phyloP scores from a whole-genome alignment of 2,797 vertebrate genomes.

The Pseudopleuronectes americanus region DNA sequence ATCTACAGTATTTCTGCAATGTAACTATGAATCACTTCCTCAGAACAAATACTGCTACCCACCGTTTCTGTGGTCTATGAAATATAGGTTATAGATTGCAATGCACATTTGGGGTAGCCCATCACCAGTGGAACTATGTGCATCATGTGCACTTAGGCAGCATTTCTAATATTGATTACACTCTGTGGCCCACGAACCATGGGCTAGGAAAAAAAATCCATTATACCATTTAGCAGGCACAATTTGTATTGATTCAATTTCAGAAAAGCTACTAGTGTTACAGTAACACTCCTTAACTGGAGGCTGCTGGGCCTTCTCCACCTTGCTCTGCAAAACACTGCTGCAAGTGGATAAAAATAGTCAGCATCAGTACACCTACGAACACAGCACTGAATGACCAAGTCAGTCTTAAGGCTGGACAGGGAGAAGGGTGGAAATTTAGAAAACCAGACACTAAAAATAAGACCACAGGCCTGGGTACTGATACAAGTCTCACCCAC shows the following conservation, averaged over 20 bases:
- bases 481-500: too few species aligned
- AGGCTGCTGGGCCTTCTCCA: constrained; percentile 66
- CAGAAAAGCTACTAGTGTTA: constrained; percentile 79
- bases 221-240: constrained; percentile 83
- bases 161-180: constrained; percentile 85
- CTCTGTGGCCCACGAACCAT: constrained; percentile 65
- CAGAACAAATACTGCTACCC: constrained; percentile 15
- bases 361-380: constrained; percentile 61
- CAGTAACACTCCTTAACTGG: constrained; percentile 70
- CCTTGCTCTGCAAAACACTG: constrained; percentile 60
- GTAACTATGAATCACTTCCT: constrained; percentile 29
- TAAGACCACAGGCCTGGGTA: not conserved
- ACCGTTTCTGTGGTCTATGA: constrained; percentile 14
- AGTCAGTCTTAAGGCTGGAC: constrained; percentile 46
- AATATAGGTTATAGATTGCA: constrained; percentile 48
- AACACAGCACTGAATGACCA: constrained; percentile 52
- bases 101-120: constrained; percentile 51
- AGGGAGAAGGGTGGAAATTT: not conserved
- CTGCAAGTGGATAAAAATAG: constrained; percentile 69
- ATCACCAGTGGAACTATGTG: constrained; percentile 73
- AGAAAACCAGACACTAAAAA: constrained; percentile 12
- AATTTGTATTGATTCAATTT: constrained; percentile 80
- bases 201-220: constrained; percentile 81
- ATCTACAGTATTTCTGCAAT: constrained; percentile 1
- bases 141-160: constrained; percentile 81